Evolutionary conservation across 2,113 vertebrate genomes (phyloP), one percentile per base, ranked within the genome.

Genomic region (Girardinichthys multiradiatus): DNA sequence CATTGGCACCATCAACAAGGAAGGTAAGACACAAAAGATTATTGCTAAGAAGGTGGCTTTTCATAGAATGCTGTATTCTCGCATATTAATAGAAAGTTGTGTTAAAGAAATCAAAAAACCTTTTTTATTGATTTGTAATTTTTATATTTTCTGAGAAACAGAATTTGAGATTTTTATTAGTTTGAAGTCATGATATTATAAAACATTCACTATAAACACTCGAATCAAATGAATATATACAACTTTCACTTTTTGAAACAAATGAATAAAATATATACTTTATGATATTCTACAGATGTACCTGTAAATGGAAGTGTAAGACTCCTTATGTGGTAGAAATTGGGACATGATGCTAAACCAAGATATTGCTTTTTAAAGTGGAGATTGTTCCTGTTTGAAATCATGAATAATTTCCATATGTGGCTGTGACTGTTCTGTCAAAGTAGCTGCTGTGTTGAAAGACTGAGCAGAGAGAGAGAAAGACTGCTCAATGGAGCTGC

Each of bases 321-420:
- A 8, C 39, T 57, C 27, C 69, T 64, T 64, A 71, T 3, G 1
- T 39, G 37, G 2, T 10, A 42, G 62, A 81, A 83, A 87, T 68
- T 87, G 74, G 83, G 73, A 69, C 79, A 76, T 15, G 48, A 86
- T 83, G 71, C 64, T 77, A 77, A 83, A 74, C 83, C 70, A 58
- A 84, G 73, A 85, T 78, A 69, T 37, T 9, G 60, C 69, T 70
- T 68, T 75, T 83, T 63, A 58, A 83, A 81, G 71, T 45, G 61
- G 66, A 72, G 14, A 69, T 74, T 66, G 5, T 62, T 10, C 1
- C 48, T 51, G 73, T 77, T 58, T 76, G 10, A 45, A 75, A 65
- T 57, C 15, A 59, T 28, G 26, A 57, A 65, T 17, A 42, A 63
- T 51, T 68, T 67, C 28, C 29, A 28, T 10, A 42, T n/a, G 15